These are phyloP conservation scores for Acronicta psi DNA, from an alignment of 2,888 invertebrate genomes.

Conservation along the genomic window DNA sequence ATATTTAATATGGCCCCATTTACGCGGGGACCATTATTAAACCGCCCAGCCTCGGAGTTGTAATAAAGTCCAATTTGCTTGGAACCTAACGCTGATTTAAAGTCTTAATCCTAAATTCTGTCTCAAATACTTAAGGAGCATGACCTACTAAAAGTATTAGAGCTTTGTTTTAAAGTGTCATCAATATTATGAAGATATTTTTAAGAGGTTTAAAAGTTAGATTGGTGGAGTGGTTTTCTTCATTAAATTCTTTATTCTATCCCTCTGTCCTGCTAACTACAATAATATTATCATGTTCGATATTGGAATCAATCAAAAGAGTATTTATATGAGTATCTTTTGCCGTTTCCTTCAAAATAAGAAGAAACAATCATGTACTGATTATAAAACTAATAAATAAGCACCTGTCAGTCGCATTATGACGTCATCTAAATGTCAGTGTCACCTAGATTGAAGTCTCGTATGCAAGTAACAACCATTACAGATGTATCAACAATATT, in stretches of 20 bases:
- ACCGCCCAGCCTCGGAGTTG: constrained; percentile 8
- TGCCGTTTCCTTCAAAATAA: too few species aligned
- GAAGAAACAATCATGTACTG: too few species aligned
- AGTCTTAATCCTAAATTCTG: constrained; percentile 16
- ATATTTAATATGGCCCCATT: constrained; percentile 19
- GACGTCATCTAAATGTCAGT: too few species aligned
- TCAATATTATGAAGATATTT: constrained; percentile 7
- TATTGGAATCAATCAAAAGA: too few species aligned
- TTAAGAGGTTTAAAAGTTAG: not conserved
- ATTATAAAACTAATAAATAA: too few species aligned
- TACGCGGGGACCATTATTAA: constrained; percentile 16
- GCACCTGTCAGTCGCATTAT: too few species aligned
- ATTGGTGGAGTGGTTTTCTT: not conserved
- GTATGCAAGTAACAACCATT: too few species aligned
- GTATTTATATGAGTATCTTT: too few species aligned
- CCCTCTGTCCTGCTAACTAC: not conserved
- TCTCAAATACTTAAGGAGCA: constrained; percentile 8
- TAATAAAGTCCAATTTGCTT: constrained; percentile 47
- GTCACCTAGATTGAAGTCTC: too few species aligned
- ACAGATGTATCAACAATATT: too few species aligned
- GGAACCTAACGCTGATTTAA: constrained; percentile 22
- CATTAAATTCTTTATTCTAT: not conserved
- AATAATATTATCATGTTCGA: too few species aligned
- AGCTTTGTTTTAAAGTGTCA: constrained; percentile 10
- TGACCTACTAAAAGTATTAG: constrained; percentile 18